Evolutionary conservation across 2,888 invertebrate genomes (phyloP), one percentile per base, ranked within the genome.

Genomic region (Hydroisotoma schaefferi): DNA sequence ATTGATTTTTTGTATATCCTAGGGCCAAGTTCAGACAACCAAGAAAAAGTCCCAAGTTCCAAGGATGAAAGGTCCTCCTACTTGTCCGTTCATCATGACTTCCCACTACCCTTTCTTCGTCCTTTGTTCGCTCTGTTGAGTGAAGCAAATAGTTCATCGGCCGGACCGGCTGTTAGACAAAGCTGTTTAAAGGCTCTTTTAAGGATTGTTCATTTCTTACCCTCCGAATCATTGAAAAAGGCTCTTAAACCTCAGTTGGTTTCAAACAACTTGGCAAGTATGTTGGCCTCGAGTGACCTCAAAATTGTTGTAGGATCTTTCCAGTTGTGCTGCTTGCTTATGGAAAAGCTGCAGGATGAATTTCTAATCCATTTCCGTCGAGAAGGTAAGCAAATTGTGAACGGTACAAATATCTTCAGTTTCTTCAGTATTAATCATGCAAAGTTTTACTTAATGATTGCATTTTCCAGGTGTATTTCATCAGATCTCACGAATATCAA

Each of bases 71-170:
- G 87, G 43, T 84, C 85, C 44, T 85, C 85, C 49, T 85, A 86
- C 71, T 77, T 89, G 46, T 81, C 85, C 60, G 85, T 85, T 74
- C 86, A 88, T 73, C 80, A 84, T 37, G 85, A 86, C 28, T 78
- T 88, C 58, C 86, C 87, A 2, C 84, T 86, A 2, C 81, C 83
- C 63, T 85, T 81, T 76, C 83, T 83, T 68, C 84, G 87, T 73
- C 90, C 93, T 43, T 81, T 99, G 63, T 94, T 98, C 78, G 89
- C 90, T 44, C 92, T 98, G 26, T 81, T 99, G 47, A 97, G 97
- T 79, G 97, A 99, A 81, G 95, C 99, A 57, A 99, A 99, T 80
- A 94, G 93, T 78, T 94, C 93, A 73, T 95, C 95, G 64, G 97
- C 98, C 56, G 98, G 98, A 8, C 95, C 98, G 27, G 91, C 95